These are phyloP conservation scores for Phylloscopus whistleri DNA, from an alignment of 2,113 vertebrate species.

Conservation along the genomic window DNA sequence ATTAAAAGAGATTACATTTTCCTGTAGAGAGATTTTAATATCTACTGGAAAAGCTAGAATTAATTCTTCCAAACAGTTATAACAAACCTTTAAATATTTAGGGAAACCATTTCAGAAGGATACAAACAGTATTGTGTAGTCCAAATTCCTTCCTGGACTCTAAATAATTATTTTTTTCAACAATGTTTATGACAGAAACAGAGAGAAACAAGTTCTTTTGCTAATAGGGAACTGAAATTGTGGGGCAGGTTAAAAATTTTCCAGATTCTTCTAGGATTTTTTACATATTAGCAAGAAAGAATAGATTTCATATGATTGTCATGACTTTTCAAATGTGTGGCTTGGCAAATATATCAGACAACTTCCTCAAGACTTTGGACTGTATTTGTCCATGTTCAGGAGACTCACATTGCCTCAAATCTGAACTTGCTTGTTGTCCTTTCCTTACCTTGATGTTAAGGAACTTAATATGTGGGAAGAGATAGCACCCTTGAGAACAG, in stretches of 20 bases:
- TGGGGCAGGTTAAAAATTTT: not conserved
- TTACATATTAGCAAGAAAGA: not conserved
- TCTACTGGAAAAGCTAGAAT: not conserved
- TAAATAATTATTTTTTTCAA: not conserved
- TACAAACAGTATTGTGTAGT: not conserved
- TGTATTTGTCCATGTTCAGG: not conserved
- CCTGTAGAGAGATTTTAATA: not conserved
- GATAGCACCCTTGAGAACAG: not conserved
- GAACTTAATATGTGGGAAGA: not conserved
- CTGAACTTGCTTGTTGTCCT: not conserved
- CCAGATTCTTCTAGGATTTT: not conserved
- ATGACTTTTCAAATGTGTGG: not conserved
- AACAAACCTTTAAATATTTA: not conserved
- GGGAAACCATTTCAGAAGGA: not conserved
- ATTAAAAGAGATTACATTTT: not conserved
- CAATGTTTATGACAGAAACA: not conserved
- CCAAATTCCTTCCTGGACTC: not conserved
- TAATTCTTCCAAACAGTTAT: not conserved
- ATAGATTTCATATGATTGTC: not conserved
- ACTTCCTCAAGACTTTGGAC: not conserved
- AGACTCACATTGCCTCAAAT: not conserved
- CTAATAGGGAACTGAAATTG: rapidly evolving
- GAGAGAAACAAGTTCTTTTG: not conserved
- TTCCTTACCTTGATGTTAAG: not conserved
- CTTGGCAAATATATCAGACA: not conserved